Percentiles rank a stretch among this genome's conserved stretches.
Conservation (phyloP, 2,113 vertebrate species). For the Pygathrix nemaeus region DNA sequence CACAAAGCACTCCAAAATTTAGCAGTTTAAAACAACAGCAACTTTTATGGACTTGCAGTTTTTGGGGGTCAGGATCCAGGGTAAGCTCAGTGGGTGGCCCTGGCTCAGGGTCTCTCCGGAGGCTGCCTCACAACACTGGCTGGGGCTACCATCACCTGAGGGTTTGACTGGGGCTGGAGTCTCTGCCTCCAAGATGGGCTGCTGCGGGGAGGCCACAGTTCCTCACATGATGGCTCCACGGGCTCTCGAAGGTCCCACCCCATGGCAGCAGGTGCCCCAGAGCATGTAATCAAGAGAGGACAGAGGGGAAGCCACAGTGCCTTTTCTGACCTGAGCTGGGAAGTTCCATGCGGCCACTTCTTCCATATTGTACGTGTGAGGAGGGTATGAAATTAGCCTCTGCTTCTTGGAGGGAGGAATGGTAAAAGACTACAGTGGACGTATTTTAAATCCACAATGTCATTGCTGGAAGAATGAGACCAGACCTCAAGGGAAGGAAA, state of each 20-base stretch:
- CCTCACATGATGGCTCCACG: background rate
- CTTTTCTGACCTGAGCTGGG: background rate
- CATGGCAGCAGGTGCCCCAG: fast-evolving
- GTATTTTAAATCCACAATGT: too few relatives aligned
- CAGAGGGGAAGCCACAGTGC: background rate
- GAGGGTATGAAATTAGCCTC: background rate
- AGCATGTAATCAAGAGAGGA: too few relatives aligned
- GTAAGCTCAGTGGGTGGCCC: fast-evolving
- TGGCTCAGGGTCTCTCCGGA: background rate
- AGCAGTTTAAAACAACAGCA: background rate
- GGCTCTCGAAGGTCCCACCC: background rate
- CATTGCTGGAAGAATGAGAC: background rate
- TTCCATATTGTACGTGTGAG: too few relatives aligned
- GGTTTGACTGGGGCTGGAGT: background rate
- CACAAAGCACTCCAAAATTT: background rate
- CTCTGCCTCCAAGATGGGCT: fast-evolving
- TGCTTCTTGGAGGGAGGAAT: too few relatives aligned
- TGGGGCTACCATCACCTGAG: too few relatives aligned
- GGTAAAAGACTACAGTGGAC: background rate
- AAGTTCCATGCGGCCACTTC: too few relatives aligned
- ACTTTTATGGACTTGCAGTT: background rate
- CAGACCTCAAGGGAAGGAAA: background rate
- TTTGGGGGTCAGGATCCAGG: background rate
- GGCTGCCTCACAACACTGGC: background rate
- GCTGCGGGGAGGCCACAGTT: background rate